Evolutionary conservation across 2,113 vertebrate genomes (phyloP), one percentile per base, ranked within the genome.

Genomic region (Crypturellus undulatus): DNA sequence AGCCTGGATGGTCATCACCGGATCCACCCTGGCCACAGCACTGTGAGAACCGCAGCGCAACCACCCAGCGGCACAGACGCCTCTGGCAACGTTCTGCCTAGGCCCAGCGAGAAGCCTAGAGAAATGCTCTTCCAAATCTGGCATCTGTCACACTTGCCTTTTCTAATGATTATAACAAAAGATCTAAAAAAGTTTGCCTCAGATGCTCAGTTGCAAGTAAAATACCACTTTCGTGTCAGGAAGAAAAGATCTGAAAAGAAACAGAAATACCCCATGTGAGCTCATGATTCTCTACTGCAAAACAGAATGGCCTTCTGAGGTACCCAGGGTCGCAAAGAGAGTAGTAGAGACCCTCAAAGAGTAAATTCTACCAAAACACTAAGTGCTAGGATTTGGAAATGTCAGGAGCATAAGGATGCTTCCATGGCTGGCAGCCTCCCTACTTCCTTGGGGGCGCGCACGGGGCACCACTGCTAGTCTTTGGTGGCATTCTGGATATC

Each of bases 171-270:
- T 67, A 8, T 7, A 71, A 76, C 26, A 34, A 79, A 54, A 60
- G 75, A 4, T n/a, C 30, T 54, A 22, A 59, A 60, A 38, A 87
- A 52, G 32, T 30, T 86, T 62, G 26, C 49, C 36, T 69, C 68
- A 73, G 59, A 5, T 71, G 32, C 71, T 32, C 47, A 49, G 47
- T 18, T 49, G 40, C 60, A 81, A 73, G 16, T 52, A 80, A 92
- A 92, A 69, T 36, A 51, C 12, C 22, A 19, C 67, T 84, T 43
- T 32, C 64, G 34, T 36, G 25, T 67, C 47, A 73, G 34, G 32
- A 22, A 47, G 54, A 62, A 65, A 65, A 78, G 51, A 67, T 24
- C 32, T 84, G 56, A 75, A 63, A 62, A 78, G 91, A 78, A 84
- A 70, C 30, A 84, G 32, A 89, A 87, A 52, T 10, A 75, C 1